Evolutionary conservation across 1,140 invertebrate species (phyloP).

Genomic region (Trachelipus rathkii): DNA sequence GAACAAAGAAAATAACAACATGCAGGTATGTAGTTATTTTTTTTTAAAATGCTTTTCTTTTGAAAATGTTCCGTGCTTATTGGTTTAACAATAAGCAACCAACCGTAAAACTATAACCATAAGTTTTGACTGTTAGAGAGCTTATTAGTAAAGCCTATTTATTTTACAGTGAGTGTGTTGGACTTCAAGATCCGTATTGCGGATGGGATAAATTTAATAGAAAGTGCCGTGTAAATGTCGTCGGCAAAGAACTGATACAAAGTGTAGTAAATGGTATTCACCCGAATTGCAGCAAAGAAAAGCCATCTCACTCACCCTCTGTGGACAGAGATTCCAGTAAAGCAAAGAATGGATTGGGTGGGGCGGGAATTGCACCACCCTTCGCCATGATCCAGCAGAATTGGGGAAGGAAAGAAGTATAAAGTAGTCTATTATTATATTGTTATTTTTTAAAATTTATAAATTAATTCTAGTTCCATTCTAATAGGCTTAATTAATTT

Average conservation of each 20-base stretch:
- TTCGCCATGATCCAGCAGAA: conserved; percentile 7
- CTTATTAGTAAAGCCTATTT: not conserved
- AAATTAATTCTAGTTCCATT: too few relatives aligned
- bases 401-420: not conserved
- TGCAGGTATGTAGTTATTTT: conserved; percentile 69
- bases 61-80: too few relatives aligned
- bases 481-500: too few relatives aligned
- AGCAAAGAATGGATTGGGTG: conserved; percentile 6
- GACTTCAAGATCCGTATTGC: conserved; percentile 27
- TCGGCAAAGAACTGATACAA: conserved; percentile 27
- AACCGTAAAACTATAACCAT: too few relatives aligned
- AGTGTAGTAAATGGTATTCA: conserved; percentile 25
- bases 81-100: too few relatives aligned
- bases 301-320: conserved; percentile 28
- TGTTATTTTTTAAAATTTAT: too few relatives aligned
- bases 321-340: conserved; percentile 27
- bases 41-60: too few relatives aligned
- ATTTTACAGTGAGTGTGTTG: conserved; percentile 21
- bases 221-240: conserved; percentile 23
- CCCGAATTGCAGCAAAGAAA: conserved; percentile 25
- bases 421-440: too few relatives aligned
- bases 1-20: conserved; percentile 77
- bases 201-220: conserved; percentile 30
- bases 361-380: too few relatives aligned
- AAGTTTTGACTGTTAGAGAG: too few relatives aligned